These are phyloP conservation scores for Tenthredo notha DNA, from an alignment of 2,888 invertebrate genomes.

Conservation along the genomic window DNA sequence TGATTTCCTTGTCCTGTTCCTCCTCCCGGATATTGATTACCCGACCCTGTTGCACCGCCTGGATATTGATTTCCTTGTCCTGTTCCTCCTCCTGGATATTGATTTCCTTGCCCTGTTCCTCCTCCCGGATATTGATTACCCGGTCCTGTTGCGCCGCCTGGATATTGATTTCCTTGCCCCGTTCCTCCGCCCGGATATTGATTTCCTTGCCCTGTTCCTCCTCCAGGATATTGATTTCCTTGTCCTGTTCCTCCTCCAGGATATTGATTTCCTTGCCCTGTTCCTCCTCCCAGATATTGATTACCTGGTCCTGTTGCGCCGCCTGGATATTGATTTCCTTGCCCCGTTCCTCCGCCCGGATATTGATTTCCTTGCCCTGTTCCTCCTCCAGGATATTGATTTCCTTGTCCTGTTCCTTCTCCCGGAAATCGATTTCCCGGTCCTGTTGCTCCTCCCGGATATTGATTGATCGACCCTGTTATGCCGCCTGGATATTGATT, in stretches of 20 bases:
- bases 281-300: background rate
- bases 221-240: background rate
- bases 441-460: conserved; percentile 45
- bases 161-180: background rate
- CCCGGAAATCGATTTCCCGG: background rate
- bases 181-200: background rate
- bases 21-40: background rate
- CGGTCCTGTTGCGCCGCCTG: background rate
- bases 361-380: background rate
- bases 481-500: background rate
- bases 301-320: background rate
- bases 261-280: background rate
- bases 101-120: background rate
- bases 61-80: background rate
- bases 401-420: background rate
- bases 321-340: conserved; percentile 16
- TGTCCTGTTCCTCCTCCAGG: background rate
- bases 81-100: background rate
- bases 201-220: background rate
- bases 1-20: background rate
- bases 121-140: background rate
- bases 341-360: background rate
- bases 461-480: background rate
- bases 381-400: conserved; percentile 49
- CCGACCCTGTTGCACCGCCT: background rate